phyloP scores from a whole-genome alignment of 2,888 invertebrate species.

The Lepidochrysops patricia region DNA sequence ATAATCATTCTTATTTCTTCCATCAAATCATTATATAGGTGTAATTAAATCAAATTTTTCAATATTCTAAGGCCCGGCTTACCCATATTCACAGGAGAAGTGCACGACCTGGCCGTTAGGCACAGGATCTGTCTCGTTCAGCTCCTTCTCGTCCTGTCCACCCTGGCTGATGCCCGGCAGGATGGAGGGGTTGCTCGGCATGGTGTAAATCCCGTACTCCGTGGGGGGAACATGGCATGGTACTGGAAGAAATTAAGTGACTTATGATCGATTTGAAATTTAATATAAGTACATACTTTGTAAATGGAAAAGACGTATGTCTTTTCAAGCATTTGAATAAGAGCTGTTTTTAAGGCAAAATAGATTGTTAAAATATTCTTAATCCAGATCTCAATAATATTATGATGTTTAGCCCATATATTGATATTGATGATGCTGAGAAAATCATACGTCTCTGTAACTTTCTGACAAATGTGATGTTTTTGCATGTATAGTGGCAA shows the following conservation, averaged over 20 bases:
- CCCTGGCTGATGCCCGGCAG: slow-evolving; percentile 41
- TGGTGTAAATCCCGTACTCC: slow-evolving; percentile 79
- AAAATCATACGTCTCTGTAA: not conserved
- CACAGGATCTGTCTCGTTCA: slow-evolving; percentile 76
- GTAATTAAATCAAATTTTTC: too few species aligned
- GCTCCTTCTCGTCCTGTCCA: slow-evolving; percentile 66
- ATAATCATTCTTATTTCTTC: too few species aligned
- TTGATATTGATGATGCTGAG: too few species aligned
- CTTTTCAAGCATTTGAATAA: not conserved
- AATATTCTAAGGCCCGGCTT: too few species aligned
- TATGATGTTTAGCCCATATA: too few species aligned
- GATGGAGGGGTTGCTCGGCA: slow-evolving; percentile 44
- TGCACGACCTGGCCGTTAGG: slow-evolving; percentile 83
- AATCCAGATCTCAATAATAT: too few species aligned
- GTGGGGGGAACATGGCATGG: slow-evolving; percentile 82
- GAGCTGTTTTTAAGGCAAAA: too few species aligned
- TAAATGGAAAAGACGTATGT: not conserved
- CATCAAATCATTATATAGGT: too few species aligned
- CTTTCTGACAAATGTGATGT: not conserved
- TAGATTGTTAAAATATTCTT: too few species aligned
- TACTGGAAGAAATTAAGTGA: slow-evolving; percentile 51
- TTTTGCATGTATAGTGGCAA: not conserved
- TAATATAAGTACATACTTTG: too few species aligned
- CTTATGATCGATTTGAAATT: not conserved
- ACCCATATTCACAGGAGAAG: slow-evolving; percentile 85